Evolutionary conservation across 1,140 invertebrate species (phyloP).

Genomic region (Andrena cerasifolii): DNA sequence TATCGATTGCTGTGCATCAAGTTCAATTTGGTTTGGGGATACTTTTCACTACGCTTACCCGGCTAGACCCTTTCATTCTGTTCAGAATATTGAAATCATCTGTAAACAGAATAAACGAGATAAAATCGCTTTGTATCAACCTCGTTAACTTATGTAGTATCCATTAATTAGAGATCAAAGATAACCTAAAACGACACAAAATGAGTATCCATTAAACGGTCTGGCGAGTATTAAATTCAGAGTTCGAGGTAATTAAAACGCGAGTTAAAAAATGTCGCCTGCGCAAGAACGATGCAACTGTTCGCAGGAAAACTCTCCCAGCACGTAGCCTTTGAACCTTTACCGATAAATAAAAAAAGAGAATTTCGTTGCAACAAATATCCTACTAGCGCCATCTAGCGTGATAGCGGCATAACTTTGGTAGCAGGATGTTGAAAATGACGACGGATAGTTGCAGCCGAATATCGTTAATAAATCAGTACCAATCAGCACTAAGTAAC

Average conservation of each 20-base stretch:
- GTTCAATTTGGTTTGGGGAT: too few relatives aligned
- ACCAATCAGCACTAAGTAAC: neutral
- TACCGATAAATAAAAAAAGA: neutral
- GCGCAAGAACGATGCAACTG: neutral
- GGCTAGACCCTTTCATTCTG: neutral
- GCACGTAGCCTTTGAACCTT: too few relatives aligned
- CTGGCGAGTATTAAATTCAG: neutral
- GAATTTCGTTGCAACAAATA: too few relatives aligned
- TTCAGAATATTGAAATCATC: neutral
- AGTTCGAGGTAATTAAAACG: neutral
- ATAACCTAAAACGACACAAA: neutral
- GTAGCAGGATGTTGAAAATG: neutral
- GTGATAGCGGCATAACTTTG: neutral
- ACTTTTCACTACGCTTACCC: too few relatives aligned
- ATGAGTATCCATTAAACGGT: neutral
- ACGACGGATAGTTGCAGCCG: neutral
- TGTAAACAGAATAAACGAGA: neutral
- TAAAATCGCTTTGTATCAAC: constrained; percentile 8
- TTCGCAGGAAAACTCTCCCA: neutral
- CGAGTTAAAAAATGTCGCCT: neutral
- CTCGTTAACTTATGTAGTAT: neutral
- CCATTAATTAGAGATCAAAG: neutral
- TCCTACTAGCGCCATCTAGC: constrained; percentile 5
- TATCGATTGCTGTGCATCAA: too few relatives aligned
- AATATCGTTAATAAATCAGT: constrained; percentile 18